A percentile compares a stretch with the other conserved stretches of the same genome.
Evolutionary conservation across 2,797 vertebrate genomes (phyloP).

Genomic region (Mastacembelus armatus): DNA sequence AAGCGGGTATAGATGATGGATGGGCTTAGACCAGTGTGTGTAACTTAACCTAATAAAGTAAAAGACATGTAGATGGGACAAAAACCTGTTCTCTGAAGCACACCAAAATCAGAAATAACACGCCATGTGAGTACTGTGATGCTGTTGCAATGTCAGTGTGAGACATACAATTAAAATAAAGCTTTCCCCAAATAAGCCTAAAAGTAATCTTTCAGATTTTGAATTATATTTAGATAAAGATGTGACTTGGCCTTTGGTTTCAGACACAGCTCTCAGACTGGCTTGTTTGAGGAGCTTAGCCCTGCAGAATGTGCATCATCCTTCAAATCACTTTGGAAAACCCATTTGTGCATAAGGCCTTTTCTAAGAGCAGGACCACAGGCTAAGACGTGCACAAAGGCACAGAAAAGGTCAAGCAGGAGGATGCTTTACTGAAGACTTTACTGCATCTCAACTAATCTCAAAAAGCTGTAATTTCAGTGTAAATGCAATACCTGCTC

Average conservation of each 20-base stretch:
- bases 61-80: too few relatives aligned
- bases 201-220: neutral
- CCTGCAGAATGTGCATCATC: conserved; percentile 14
- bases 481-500: too few relatives aligned
- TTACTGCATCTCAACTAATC: neutral
- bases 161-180: too few relatives aligned
- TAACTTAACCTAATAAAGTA: too few relatives aligned
- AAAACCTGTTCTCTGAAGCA: too few relatives aligned
- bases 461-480: too few relatives aligned
- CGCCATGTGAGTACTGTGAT: too few relatives aligned
- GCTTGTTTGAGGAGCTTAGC: neutral
- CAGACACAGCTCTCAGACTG: neutral
- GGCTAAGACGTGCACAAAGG: neutral
- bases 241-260: neutral
- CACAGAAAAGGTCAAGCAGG: neutral
- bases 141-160: too few relatives aligned
- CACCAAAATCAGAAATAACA: too few relatives aligned
- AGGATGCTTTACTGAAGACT: neutral
- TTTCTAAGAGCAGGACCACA: neutral
- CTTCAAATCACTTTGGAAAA: conserved; percentile 21
- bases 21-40: too few relatives aligned
- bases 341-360: conserved; percentile 7
- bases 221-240: neutral
- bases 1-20: too few relatives aligned
- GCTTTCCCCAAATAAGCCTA: neutral